Percentiles rank a stretch among this genome's conserved stretches.
These are phyloP conservation scores for Chunga burmeisteri DNA, from an alignment of 2,113 vertebrate genomes.

Conservation along the genomic window DNA sequence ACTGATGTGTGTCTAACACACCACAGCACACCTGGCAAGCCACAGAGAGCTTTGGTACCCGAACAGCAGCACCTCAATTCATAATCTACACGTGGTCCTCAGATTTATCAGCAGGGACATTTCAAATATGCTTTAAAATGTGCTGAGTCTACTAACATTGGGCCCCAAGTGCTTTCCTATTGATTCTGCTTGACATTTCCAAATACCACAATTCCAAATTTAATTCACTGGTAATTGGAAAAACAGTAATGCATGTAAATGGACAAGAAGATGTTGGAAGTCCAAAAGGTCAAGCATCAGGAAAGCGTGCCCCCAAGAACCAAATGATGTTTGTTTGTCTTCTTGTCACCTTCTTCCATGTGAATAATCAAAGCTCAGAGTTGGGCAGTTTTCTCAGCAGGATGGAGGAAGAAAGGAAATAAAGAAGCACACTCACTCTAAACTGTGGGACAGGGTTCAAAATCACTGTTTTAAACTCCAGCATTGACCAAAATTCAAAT, in stretches of 20 bases:
- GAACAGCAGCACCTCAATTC: not conserved
- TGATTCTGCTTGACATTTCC: slow-evolving; percentile 73
- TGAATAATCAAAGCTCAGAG: slow-evolving; percentile 29
- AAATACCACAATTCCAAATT: slow-evolving; percentile 75
- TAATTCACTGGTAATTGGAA: slow-evolving; percentile 70
- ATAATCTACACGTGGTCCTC: not conserved
- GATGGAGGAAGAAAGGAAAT: not conserved
- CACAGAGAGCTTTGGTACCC: not conserved
- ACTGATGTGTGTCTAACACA: not conserved
- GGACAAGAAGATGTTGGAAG: slow-evolving; percentile 60
- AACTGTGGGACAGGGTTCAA: not conserved
- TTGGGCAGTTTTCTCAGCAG: slow-evolving; percentile 19
- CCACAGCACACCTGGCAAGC: not conserved
- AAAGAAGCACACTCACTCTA: not conserved
- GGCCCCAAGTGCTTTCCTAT: slow-evolving; percentile 67
- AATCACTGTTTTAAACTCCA: slow-evolving; percentile 2
- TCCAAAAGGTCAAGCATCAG: slow-evolving; percentile 69
- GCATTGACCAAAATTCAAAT: slow-evolving; percentile 17
- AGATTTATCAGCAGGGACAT: slow-evolving; percentile 52
- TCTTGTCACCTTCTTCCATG: slow-evolving; percentile 32
- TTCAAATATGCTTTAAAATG: slow-evolving; percentile 60
- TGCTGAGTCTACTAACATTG: slow-evolving; percentile 62
- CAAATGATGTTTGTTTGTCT: slow-evolving; percentile 53
- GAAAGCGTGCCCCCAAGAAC: slow-evolving; percentile 56
- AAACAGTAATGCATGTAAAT: slow-evolving; percentile 71